phyloP scores from a whole-genome alignment of 2,888 invertebrate genomes.

The Monoplex corrugatus region DNA sequence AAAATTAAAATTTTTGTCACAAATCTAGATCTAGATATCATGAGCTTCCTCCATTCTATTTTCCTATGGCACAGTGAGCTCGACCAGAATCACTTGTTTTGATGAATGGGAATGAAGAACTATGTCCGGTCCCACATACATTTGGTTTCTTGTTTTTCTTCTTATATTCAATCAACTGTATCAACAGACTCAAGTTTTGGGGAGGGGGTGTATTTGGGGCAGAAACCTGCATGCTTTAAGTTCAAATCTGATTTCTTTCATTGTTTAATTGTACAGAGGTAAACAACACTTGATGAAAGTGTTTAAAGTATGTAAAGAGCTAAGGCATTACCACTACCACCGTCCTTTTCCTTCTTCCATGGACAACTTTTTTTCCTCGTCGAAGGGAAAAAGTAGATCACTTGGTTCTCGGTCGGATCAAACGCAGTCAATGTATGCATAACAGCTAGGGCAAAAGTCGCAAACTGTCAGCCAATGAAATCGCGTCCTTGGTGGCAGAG shows the following conservation, averaged over 20 bases:
- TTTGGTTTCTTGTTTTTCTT: not conserved
- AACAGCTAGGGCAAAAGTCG: not conserved
- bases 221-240: no score
- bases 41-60: no score
- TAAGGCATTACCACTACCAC: not conserved
- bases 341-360: not conserved
- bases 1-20: no score
- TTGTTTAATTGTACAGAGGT: no score
- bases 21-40: no score
- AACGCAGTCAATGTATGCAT: constrained; percentile 55
- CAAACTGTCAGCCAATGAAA: constrained; percentile 55
- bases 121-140: no score
- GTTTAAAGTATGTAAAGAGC: not conserved
- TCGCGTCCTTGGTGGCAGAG: not conserved
- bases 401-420: not conserved
- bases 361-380: not conserved
- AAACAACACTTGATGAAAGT: not conserved
- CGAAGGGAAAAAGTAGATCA: not conserved
- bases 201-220: no score
- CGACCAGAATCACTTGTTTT: no score
- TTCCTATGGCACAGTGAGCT: no score
- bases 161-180: not conserved
- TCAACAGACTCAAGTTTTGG: no score
- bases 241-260: no score
- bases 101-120: no score